Percentiles rank a stretch among this genome's conserved stretches.
Conservation (phyloP, 2,888 invertebrate species). For the Polyploca ridens region DNA sequence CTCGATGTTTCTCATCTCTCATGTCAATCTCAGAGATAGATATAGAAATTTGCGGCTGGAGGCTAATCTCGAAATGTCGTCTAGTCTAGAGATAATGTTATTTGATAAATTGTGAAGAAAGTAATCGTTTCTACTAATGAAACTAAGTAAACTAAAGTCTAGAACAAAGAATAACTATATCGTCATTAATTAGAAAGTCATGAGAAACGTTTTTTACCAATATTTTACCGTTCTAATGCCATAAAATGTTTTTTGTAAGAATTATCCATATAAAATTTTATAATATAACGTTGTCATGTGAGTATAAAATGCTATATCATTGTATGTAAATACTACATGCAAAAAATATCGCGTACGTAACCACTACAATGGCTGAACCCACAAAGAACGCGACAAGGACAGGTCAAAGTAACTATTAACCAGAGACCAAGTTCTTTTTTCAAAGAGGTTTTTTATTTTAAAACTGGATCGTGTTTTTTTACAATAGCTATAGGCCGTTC, state of each 20-base stretch:
- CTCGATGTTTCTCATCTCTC: too few species aligned
- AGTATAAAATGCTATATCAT: conserved; percentile 11
- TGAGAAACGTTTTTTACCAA: too few species aligned
- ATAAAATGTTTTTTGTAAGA: background rate
- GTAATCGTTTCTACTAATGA: too few species aligned
- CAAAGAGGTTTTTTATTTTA: conserved; percentile 23
- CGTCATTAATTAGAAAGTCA: too few species aligned
- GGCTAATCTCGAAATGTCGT: too few species aligned
- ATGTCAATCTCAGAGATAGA: too few species aligned
- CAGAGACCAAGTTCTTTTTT: conserved; percentile 37
- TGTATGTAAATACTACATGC: conserved; percentile 15
- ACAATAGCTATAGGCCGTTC: conserved; percentile 8
- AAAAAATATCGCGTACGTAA: conserved; percentile 17
- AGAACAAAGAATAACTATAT: too few species aligned
- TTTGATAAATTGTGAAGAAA: too few species aligned
- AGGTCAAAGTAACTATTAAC: conserved; percentile 40
- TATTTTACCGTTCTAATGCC: too few species aligned
- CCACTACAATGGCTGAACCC: conserved; percentile 14
- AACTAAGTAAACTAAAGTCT: too few species aligned
- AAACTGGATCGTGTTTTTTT: conserved; percentile 17
- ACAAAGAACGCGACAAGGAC: conserved; percentile 29
- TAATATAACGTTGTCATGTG: background rate
- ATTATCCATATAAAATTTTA: background rate
- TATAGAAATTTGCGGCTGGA: too few species aligned
- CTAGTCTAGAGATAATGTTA: too few species aligned